Conservation (phyloP, 1,140 invertebrate species). For the Zaprionus nigranus region DNA sequence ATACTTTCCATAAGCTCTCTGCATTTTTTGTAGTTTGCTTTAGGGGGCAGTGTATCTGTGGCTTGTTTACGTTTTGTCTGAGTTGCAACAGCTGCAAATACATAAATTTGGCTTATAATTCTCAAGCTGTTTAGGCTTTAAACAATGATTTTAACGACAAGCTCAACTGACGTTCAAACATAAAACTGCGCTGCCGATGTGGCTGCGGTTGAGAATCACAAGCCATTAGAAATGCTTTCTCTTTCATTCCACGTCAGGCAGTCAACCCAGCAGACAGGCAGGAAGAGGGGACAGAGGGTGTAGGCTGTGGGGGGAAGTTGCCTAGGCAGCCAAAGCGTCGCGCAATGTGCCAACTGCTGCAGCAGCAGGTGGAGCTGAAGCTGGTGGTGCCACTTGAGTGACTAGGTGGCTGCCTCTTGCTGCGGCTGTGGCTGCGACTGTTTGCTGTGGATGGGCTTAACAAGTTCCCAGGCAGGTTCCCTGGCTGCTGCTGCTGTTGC, state of each 20-base stretch:
- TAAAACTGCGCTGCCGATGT: not conserved
- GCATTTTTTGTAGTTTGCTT: conserved; percentile 3
- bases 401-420: conserved; percentile 30
- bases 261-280: conserved; percentile 39
- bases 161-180: not conserved
- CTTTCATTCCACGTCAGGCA: conserved; percentile 33
- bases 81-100: not conserved
- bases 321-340: conserved; percentile 38
- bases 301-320: conserved; percentile 35
- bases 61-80: not conserved
- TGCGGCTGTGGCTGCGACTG: conserved; percentile 30
- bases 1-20: too few species aligned
- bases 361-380: conserved; percentile 8
- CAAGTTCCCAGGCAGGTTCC: conserved; percentile 11
- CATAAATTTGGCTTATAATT: conserved; percentile 10
- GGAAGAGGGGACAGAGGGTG: conserved; percentile 31
- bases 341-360: conserved; percentile 23
- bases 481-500: conserved; percentile 21
- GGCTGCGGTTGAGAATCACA: conserved; percentile 9
- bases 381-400: conserved; percentile 33
- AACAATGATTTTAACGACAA: not conserved
- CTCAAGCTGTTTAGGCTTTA: not conserved
- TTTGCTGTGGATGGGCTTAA: conserved; percentile 33
- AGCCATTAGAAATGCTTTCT: conserved; percentile 42
- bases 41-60: not conserved